Conservation (phyloP, 1,140 invertebrate species). For the Melipona quadrifasciata region DNA sequence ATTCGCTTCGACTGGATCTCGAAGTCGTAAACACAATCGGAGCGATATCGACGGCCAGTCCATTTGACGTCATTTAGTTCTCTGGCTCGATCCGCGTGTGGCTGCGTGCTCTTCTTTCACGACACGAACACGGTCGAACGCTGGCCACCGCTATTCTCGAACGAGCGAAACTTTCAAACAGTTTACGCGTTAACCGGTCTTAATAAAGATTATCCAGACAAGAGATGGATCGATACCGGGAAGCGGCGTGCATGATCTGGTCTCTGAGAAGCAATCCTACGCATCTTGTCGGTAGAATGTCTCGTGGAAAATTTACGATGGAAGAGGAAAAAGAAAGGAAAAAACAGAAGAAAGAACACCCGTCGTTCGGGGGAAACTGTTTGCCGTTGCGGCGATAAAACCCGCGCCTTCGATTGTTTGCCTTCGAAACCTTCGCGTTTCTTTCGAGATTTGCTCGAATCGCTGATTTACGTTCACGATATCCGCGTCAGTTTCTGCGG, state of each 20-base stretch:
- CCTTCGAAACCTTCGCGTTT: not conserved
- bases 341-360: not conserved
- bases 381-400: not conserved
- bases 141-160: conserved; percentile 54
- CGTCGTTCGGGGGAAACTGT: too few relatives aligned
- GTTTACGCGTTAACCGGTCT: conserved; percentile 30
- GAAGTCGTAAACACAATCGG: not conserved
- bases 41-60: not conserved
- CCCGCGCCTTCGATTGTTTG: not conserved
- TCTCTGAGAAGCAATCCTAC: not conserved
- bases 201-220: too few relatives aligned
- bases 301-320: conserved; percentile 3
- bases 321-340: not conserved
- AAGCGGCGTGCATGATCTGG: not conserved
- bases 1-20: not conserved
- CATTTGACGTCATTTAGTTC: conserved; percentile 48
- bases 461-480: not conserved
- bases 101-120: conserved; percentile 22
- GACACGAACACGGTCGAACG: conserved; percentile 11
- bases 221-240: not conserved
- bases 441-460: not conserved
- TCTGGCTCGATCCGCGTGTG: conserved; percentile 6
- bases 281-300: not conserved
- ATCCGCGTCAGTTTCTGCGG: not conserved
- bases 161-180: conserved; percentile 50